These are phyloP conservation scores for Oceanodroma leucorhoa DNA, from an alignment of 2,797 vertebrate species.

Conservation along the genomic window DNA sequence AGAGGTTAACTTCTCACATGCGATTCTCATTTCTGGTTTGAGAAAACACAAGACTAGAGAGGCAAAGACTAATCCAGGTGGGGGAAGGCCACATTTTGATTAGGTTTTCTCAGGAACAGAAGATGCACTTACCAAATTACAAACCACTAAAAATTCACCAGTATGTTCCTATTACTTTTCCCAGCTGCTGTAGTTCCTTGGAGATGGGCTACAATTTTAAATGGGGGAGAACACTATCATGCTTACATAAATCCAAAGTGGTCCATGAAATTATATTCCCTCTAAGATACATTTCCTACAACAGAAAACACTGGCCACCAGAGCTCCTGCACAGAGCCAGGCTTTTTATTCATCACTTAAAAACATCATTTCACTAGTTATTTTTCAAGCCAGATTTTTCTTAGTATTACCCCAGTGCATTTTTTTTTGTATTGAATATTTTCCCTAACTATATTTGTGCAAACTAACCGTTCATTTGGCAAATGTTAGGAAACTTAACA, in stretches of 20 bases:
- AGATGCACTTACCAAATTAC: background rate
- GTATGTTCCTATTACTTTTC: background rate
- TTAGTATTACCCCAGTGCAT: background rate
- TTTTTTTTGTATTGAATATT: background rate
- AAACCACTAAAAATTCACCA: background rate
- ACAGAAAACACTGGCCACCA: background rate
- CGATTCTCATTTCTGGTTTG: background rate
- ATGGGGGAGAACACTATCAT: background rate
- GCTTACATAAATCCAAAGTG: rapidly evolving
- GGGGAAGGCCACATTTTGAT: background rate
- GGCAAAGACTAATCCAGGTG: background rate
- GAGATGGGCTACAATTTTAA: background rate
- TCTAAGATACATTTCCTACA: background rate
- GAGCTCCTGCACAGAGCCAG: background rate
- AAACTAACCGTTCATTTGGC: conserved; percentile 59
- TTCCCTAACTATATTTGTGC: conserved; percentile 5
- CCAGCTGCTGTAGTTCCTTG: background rate
- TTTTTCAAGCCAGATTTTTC: background rate
- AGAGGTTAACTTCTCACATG: background rate
- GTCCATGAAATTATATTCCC: background rate
- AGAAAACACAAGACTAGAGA: background rate
- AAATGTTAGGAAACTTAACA: conserved; percentile 30
- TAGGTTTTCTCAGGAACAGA: background rate
- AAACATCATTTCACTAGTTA: background rate
- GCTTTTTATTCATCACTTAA: background rate